Evolutionary conservation across 1,140 invertebrate species (phyloP), one percentile per base, ranked within the genome.

Genomic region (Dendroctonus ponderosae): DNA sequence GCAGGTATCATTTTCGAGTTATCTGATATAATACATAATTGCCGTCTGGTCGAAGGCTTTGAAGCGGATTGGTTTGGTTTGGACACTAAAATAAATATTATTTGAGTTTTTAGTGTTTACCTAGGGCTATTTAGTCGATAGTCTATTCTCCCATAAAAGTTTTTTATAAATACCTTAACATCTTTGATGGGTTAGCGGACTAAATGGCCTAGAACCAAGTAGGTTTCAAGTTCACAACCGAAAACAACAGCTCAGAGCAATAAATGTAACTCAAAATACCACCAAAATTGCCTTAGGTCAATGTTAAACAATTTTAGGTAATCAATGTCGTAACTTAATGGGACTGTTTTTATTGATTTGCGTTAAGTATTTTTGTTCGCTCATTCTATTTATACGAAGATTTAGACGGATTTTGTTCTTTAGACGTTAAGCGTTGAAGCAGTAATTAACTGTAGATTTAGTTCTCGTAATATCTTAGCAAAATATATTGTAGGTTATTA

Each of bases 211-310:
- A 26, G 26, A 26, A 26, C 26, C 26, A 26, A 26, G 26, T 26
- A 52, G 15, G 44, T 46, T 46, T 51, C 49, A 11, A 7, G 14
- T 51, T 51, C 11, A 51, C 49, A 12, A 12, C n/a, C 43, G n/a
- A 12, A 46, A 4, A 46, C 8, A 46, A 46, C 8, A 46, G 43
- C 8, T 12, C n/a, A 15, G 1, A 51, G 53, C 53, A 56, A 56
- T 56, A 56, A 56, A 39, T 40, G 41, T 40, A 11, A 56, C 53
- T n/a, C 53, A 56, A 56, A 56, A 52, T 12, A 8, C 56, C 56
- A 58, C 56, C 56, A 37, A 58, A 58, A 58, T 44, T 58, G 56
- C 56, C 56, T 58, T 58, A 58, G 38, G 56, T 58, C 56, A 37
- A 58, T 9, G 14, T 11, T 12, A 51, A 51, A 46, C 43, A 46